Evolutionary conservation across 1,140 invertebrate species (phyloP).

Genomic region (Onthophagus taurus): DNA sequence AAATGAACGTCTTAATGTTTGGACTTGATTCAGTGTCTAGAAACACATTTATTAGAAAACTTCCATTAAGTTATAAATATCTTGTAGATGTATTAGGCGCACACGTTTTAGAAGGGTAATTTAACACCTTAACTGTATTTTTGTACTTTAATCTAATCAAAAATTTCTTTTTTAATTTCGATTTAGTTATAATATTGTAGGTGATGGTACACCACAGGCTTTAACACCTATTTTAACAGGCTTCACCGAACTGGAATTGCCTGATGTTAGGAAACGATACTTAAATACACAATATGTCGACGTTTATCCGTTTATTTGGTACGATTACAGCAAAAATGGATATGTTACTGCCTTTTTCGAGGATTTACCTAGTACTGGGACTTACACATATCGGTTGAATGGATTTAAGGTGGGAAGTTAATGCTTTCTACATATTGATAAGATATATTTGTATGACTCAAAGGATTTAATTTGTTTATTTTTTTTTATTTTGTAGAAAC

Average conservation of each 20-base stretch:
- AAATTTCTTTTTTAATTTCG: conserved; percentile 3
- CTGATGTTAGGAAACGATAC: conserved; percentile 68
- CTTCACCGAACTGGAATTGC: conserved; percentile 79
- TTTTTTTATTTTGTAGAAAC: conserved; percentile 28
- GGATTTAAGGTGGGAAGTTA: conserved; percentile 62
- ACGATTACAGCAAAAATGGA: conserved; percentile 58
- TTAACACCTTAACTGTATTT: background rate
- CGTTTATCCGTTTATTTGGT: conserved; percentile 76
- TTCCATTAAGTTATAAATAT: conserved; percentile 73
- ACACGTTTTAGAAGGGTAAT: conserved; percentile 50
- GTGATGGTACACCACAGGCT: conserved; percentile 90
- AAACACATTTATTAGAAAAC: conserved; percentile 75
- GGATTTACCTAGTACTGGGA: conserved; percentile 75
- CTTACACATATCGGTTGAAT: conserved; percentile 85
- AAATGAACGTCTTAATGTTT: conserved; percentile 76
- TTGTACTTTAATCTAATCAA: background rate
- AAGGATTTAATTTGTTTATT: no score
- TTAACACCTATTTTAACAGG: conserved; percentile 86
- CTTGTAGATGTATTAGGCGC: conserved; percentile 60
- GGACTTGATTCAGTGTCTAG: conserved; percentile 86
- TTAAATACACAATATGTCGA: conserved; percentile 59
- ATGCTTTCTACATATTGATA: no score
- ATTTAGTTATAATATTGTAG: conserved; percentile 66
- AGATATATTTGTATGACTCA: no score
- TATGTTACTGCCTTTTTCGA: conserved; percentile 76